phyloP scores from a whole-genome alignment of 37 sponge, comb jelly and placozoan genomes.

The Halichondria panicea region DNA sequence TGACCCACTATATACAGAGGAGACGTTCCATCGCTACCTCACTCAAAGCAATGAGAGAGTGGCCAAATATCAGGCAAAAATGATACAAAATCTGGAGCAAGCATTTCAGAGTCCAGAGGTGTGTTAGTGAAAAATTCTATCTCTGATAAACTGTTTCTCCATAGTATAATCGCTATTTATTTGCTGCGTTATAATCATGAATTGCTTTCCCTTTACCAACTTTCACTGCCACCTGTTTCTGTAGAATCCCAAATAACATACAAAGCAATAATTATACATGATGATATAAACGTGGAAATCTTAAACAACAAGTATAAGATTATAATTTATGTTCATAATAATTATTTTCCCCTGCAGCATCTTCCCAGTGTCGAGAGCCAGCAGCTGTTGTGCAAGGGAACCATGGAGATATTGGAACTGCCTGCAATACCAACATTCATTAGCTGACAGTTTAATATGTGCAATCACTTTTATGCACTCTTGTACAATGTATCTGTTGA shows the following conservation, averaged over 20 bases:
- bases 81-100: conserved; percentile 40
- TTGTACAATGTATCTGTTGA: background rate
- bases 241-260: too few relatives aligned
- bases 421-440: conserved; percentile 16
- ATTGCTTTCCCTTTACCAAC: too few relatives aligned
- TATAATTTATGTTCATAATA: background rate
- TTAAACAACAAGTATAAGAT: background rate
- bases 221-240: too few relatives aligned
- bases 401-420: conserved; percentile 39
- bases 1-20: conserved; percentile 31
- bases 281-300: too few relatives aligned
- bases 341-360: conserved; percentile 6
- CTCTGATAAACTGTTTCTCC: too few relatives aligned
- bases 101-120: conserved; percentile 43
- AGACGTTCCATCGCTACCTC: conserved; percentile 63
- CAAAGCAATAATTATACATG: too few relatives aligned
- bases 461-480: background rate
- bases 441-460: too few relatives aligned
- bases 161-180: too few relatives aligned
- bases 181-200: too few relatives aligned
- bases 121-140: background rate
- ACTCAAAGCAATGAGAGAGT: conserved; percentile 59
- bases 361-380: conserved; percentile 29
- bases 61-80: conserved; percentile 16
- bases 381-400: conserved; percentile 26